A percentile compares a stretch with the other conserved stretches of the same genome.
Conservation (phyloP, 1,140 invertebrate genomes). For the Ganaspis sp. region DNA sequence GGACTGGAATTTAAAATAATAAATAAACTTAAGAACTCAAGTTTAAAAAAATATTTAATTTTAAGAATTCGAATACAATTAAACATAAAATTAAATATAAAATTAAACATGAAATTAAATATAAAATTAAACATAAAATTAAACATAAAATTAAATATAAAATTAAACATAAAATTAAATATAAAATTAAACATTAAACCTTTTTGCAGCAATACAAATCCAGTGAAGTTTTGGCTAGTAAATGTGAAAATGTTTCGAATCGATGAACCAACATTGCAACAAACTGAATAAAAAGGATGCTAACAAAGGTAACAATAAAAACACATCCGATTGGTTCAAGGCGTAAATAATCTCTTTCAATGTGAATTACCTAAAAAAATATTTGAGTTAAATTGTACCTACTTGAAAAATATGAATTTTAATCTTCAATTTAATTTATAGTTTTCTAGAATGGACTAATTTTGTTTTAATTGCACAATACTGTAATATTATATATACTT, state of each 20-base stretch:
- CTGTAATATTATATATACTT: constrained; percentile 12
- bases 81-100: too few species aligned
- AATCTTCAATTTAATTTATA: too few species aligned
- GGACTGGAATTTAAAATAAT: constrained; percentile 56
- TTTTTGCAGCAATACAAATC: constrained; percentile 52
- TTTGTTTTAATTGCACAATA: too few species aligned
- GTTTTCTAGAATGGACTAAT: too few species aligned
- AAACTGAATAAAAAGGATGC: constrained; percentile 84
- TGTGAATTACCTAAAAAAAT: constrained; percentile 66
- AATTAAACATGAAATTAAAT: too few species aligned
- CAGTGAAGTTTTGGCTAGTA: constrained; percentile 81
- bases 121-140: neutral
- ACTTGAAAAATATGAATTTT: neutral
- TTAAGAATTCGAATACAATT: too few species aligned
- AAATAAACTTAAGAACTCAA: constrained; percentile 8
- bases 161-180: neutral
- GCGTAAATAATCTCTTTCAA: constrained; percentile 78
- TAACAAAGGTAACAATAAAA: constrained; percentile 68
- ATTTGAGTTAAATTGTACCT: constrained; percentile 24
- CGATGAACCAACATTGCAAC: constrained; percentile 90
- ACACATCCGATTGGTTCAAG: constrained; percentile 79
- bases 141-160: constrained; percentile 4
- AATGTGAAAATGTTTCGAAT: constrained; percentile 89
- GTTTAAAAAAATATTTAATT: neutral
- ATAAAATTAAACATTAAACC: constrained; percentile 42